Evolutionary conservation across 1,140 invertebrate genomes (phyloP).

Genomic region (Cataglyphis hispanica): DNA sequence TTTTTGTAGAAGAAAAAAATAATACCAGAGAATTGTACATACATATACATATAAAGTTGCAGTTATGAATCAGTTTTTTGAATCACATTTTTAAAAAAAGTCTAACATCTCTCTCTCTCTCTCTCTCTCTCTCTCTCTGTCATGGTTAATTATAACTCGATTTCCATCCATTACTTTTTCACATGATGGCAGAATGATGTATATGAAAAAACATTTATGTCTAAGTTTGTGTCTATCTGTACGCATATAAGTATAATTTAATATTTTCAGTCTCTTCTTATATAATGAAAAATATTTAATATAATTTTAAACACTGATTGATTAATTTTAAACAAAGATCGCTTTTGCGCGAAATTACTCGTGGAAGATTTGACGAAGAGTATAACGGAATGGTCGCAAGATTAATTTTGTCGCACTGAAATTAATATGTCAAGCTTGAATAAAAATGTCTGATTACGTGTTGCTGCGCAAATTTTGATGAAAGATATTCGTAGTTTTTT

Average conservation of each 20-base stretch:
- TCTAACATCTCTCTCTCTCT: too few relatives aligned
- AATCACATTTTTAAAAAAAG: neutral
- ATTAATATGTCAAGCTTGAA: slow-evolving; percentile 22
- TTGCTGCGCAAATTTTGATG: neutral
- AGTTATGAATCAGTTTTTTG: slow-evolving; percentile 29
- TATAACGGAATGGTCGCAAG: neutral
- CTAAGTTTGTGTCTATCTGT: neutral
- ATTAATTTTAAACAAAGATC: neutral
- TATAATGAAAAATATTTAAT: neutral
- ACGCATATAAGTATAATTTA: too few relatives aligned
- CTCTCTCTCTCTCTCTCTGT: too few relatives aligned
- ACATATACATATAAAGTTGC: neutral
- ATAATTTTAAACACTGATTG: neutral
- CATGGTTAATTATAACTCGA: neutral
- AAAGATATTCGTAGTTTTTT: slow-evolving; percentile 1
- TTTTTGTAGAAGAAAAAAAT: neutral
- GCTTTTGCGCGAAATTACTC: neutral
- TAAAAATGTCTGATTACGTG: slow-evolving; percentile 7
- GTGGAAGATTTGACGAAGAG: neutral
- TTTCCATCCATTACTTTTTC: slow-evolving; percentile 24
- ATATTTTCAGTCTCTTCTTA: neutral
- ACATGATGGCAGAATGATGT: neutral
- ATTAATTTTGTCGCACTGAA: slow-evolving; percentile 18
- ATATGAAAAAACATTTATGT: neutral
- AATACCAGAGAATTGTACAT: neutral